Base-by-base conservation (phyloP, 2,113 vertebrate species). In the Amazona vittata region DNA sequence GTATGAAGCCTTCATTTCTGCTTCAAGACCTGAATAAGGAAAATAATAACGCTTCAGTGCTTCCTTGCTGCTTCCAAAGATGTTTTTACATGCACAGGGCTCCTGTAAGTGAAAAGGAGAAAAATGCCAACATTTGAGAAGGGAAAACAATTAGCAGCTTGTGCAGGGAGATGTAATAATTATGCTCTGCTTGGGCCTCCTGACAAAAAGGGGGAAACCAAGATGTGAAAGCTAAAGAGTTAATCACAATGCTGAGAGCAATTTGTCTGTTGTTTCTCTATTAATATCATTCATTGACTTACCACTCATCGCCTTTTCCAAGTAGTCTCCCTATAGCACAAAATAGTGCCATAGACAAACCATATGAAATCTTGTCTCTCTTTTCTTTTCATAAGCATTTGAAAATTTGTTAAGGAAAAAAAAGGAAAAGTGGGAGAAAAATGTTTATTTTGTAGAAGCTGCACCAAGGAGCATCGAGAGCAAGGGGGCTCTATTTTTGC, bases 191-290 rank as follows among this genome's bases (percentile, higher is more conserved):
- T 76, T 55, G 17, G 35, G 53, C 49, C 21, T 81, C n/a, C 8
- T 5, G 9, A 73, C 25, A 79, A 47, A 86, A 46, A 75, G 67
- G 24, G 29, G 49, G 50, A 91, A 70, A 71, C 15, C 11, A 55
- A 52, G 52, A 41, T 22, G 29, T 55, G 53, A 83, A 52, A 18
- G 21, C 39, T 62, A 71, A 96, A 86, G 92, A 28, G 95, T 97
- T 97, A 96, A 97, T 47, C 37, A 53, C 28, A 82, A 37, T 83
- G 74, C 3, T 81, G 67, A 89, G 46, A 91, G 70, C 50, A 92
- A 92, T 96, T 92, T 96, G 59, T 92, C 93, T 91, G 92, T 96
- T 96, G 93, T 94, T 95, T 93, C 84, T 94, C 65, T 97, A 82
- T 91, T 97, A 96, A 95, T 97, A 89, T 96, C 77, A 92, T 85